Evolutionary conservation across 2,797 vertebrate genomes (phyloP).

Genomic region (Ctenopoma kingsleyae): DNA sequence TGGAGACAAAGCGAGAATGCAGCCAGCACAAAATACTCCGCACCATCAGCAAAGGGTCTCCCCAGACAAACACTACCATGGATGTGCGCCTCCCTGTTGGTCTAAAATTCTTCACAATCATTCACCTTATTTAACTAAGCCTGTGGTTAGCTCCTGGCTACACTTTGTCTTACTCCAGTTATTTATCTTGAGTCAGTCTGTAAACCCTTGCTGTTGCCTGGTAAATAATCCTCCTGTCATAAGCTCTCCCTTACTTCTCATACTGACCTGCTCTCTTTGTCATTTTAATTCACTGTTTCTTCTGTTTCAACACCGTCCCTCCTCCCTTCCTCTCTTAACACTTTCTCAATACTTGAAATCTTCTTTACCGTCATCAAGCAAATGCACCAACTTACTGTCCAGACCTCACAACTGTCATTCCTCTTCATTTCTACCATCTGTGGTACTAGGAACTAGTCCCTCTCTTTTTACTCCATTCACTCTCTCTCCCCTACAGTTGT

Average conservation of each 20-base stretch:
- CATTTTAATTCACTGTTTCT: slow-evolving; percentile 42
- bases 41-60: slow-evolving; percentile 41
- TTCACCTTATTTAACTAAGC: not conserved
- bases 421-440: not conserved
- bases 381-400: not conserved
- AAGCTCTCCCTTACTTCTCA: slow-evolving; percentile 18
- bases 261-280: slow-evolving; percentile 14
- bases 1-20: slow-evolving; percentile 46
- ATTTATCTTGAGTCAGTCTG: slow-evolving; percentile 1
- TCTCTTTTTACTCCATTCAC: slow-evolving; percentile 13
- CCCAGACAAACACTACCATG: slow-evolving; percentile 11
- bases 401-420: not conserved
- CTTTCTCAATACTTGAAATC: slow-evolving; percentile 37
- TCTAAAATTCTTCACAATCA: slow-evolving; percentile 22
- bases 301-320: slow-evolving; percentile 36
- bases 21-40: slow-evolving; percentile 46
- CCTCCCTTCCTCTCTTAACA: slow-evolving; percentile 42
- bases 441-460: slow-evolving; percentile 19
- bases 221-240: slow-evolving; percentile 38
- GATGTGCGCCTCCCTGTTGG: slow-evolving; percentile 7
- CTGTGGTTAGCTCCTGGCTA: slow-evolving; percentile 5
- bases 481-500: slow-evolving; percentile 1
- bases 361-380: slow-evolving; percentile 8
- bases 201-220: slow-evolving; percentile 21
- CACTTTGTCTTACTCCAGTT: not conserved